Base-by-base conservation (phyloP, 2,113 vertebrate species). In the Oceanodroma tethys region DNA sequence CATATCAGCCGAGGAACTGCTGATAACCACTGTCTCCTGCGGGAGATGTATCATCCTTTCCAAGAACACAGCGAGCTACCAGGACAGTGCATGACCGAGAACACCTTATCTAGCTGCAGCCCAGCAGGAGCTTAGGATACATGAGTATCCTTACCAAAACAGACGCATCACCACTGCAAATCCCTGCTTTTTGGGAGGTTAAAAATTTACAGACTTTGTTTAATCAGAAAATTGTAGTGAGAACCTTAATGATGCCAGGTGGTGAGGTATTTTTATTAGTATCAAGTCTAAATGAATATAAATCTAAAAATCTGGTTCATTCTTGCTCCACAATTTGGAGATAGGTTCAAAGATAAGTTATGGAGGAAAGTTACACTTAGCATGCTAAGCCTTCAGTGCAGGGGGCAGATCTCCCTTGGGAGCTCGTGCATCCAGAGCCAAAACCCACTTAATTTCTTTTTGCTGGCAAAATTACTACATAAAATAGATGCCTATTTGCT, bases 171-270 rank as follows among this genome's bases (percentile, higher is more conserved):
- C 22, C 22, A 38, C 20, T 32, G 17, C 6, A 63, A 36, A 63
- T 30, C 5, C 18, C 25, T 11, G 5, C 36, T 23, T 80, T 75
- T 17, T 2, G 3, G 15, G 12, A 4, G 2, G 11, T 52, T 76
- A 65, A 42, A 52, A 56, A 25, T 8, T 10, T 76, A 25, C 20
- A 78, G 26, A 15, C 2, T 1, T 40, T 0, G 0, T 7, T 82
- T 34, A 34, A 60, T 45, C 20, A 45, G 11, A 42, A 85, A 60
- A 72, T 3, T 26, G 21, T 40, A 38, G 16, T n/a, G 43, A 91
- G 34, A 88, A 34, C 36, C 6, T 14, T 19, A 58, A 32, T 7
- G 15, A 68, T 38, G 26, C 19, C 22, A 38, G 16, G 34, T 58
- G 32, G 13, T 36, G 21, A 1, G 2, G 12, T 29, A 6, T 73